phyloP scores from a whole-genome alignment of 1,140 invertebrate genomes.

The Scaptomyza montana region DNA sequence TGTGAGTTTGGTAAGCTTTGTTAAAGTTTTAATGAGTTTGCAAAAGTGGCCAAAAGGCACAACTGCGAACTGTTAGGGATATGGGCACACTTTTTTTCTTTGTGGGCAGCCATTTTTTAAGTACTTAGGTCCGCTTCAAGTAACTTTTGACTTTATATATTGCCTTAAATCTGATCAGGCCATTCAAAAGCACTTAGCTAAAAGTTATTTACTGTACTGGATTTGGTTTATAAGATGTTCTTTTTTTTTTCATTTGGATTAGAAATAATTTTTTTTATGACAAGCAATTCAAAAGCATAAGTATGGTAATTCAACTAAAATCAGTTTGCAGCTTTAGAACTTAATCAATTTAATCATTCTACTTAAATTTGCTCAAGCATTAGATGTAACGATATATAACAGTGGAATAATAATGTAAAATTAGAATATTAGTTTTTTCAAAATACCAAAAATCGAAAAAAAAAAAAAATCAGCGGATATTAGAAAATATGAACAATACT shows the following conservation, averaged over 20 bases:
- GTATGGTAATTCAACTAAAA: no score
- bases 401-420: no score
- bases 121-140: conserved; percentile 4
- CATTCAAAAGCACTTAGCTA: neutral
- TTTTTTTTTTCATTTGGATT: conserved; percentile 4
- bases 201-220: conserved; percentile 10
- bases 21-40: conserved; percentile 54
- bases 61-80: neutral
- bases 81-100: neutral
- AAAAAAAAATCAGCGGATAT: no score
- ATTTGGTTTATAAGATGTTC: neutral
- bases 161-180: neutral
- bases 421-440: no score
- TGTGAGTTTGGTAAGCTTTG: conserved; percentile 1
- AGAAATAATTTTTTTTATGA: neutral
- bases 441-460: no score
- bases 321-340: no score
- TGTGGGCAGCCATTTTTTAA: neutral
- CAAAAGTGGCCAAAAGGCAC: conserved; percentile 7
- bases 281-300: no score
- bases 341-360: no score
- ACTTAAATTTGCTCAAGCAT: no score
- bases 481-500: no score
- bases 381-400: no score
- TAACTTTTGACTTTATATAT: neutral